phyloP scores from a whole-genome alignment of 2,797 vertebrate species.

The Neomorphus geoffroyi region DNA sequence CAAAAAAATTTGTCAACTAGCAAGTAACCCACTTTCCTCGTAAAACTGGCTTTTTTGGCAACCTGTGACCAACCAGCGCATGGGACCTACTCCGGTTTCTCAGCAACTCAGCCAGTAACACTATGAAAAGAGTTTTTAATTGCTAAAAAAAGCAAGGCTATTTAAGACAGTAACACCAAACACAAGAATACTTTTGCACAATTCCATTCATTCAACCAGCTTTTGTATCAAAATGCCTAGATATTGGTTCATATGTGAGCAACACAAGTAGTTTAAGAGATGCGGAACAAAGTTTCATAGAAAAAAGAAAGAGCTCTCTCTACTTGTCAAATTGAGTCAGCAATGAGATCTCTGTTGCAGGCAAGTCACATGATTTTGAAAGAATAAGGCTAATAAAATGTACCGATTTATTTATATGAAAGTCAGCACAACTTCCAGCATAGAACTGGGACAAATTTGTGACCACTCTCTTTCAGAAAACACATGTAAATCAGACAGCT shows the following conservation, averaged over 20 bases:
- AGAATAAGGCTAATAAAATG: conserved; percentile 33
- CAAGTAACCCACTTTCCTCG: background rate
- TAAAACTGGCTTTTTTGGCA: background rate
- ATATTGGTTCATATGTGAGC: background rate
- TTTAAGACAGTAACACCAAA: background rate
- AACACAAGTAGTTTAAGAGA: conserved; percentile 7
- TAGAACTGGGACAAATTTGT: background rate
- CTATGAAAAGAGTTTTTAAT: background rate
- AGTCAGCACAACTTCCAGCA: background rate
- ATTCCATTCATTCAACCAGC: background rate
- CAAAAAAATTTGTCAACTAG: background rate
- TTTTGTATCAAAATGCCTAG: background rate
- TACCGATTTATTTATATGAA: conserved; percentile 45
- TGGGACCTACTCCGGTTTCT: background rate
- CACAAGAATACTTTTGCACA: background rate
- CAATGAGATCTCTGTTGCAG: conserved; percentile 31
- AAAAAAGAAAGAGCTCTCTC: conserved; percentile 21
- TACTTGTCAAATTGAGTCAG: background rate
- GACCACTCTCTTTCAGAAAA: background rate
- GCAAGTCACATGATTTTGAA: background rate
- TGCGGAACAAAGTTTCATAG: conserved; percentile 9
- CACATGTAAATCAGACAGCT: conserved; percentile 32
- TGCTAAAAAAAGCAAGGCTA: background rate
- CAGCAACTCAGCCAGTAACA: background rate
- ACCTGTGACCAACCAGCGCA: background rate